Evolutionary conservation across 2,797 vertebrate genomes (phyloP).

Genomic region (Hapalemur alaotrensis): DNA sequence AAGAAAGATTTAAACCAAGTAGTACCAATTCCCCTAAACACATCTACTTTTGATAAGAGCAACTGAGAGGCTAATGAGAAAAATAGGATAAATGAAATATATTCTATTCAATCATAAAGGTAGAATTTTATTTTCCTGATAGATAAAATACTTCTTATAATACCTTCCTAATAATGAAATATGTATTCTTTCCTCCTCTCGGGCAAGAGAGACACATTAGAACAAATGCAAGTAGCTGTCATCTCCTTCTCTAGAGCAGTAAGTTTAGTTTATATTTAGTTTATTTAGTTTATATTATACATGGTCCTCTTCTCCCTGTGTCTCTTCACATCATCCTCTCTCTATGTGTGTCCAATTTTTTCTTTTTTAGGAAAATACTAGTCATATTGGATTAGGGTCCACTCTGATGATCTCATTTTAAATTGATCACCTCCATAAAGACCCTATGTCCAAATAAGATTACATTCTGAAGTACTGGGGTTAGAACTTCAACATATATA

Average conservation of each 20-base stretch:
- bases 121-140: neutral
- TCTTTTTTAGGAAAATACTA: neutral
- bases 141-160: neutral
- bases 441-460: neutral
- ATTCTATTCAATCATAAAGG: neutral
- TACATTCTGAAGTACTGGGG: neutral
- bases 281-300: neutral
- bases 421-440: neutral
- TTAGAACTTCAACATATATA: neutral
- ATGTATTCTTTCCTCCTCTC: neutral
- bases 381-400: neutral
- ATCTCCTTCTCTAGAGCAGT: neutral
- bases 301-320: neutral
- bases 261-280: neutral
- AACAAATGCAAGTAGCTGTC: neutral
- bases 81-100: neutral
- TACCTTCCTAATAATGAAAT: neutral
- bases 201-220: neutral
- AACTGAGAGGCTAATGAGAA: neutral
- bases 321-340: neutral
- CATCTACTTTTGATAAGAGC: neutral
- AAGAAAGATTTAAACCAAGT: neutral
- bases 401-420: neutral
- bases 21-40: neutral
- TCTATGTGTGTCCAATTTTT: neutral